A percentile compares a stretch with the other conserved stretches of the same genome.
Conservation (phyloP, 2,797 vertebrate genomes). For the Lithobates pipiens region DNA sequence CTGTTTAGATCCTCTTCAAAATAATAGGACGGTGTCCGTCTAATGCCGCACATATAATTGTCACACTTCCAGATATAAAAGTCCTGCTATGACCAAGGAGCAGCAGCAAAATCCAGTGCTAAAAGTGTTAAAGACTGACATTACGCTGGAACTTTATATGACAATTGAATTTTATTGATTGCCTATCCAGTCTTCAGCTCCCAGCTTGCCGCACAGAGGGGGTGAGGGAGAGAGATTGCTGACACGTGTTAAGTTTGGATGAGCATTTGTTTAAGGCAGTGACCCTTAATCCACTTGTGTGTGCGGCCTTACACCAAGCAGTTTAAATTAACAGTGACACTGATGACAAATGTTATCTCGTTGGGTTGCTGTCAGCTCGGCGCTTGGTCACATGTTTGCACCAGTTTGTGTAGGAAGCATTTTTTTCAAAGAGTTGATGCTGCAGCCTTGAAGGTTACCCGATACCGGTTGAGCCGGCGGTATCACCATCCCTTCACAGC, state of each 20-base stretch:
- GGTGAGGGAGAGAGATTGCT: conserved; percentile 57
- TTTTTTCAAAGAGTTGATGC: conserved; percentile 31
- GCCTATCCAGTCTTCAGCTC: conserved; percentile 62
- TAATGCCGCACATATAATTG: too few relatives aligned
- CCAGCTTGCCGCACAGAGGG: conserved; percentile 56
- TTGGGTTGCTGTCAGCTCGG: conserved; percentile 35
- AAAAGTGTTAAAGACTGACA: conserved; percentile 41
- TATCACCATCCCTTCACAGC: not conserved
- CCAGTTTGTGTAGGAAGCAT: not conserved
- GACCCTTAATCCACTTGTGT: conserved; percentile 66
- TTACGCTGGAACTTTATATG: conserved; percentile 57
- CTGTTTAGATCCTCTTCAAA: too few relatives aligned
- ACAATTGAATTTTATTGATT: conserved; percentile 65
- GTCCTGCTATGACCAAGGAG: too few relatives aligned
- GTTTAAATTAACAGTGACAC: conserved; percentile 62
- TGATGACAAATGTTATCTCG: conserved; percentile 46
- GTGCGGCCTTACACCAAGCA: conserved; percentile 41
- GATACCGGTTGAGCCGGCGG: conserved; percentile 9
- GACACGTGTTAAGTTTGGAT: conserved; percentile 60
- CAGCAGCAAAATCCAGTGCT: not conserved
- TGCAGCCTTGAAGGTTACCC: conserved; percentile 44
- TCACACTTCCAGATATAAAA: not conserved
- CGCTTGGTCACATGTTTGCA: not conserved
- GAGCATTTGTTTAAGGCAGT: conserved; percentile 58
- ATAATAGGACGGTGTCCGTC: too few relatives aligned